Conservation (phyloP, 2,888 invertebrate species). For the Drosophila nr. perissopoda region DNA sequence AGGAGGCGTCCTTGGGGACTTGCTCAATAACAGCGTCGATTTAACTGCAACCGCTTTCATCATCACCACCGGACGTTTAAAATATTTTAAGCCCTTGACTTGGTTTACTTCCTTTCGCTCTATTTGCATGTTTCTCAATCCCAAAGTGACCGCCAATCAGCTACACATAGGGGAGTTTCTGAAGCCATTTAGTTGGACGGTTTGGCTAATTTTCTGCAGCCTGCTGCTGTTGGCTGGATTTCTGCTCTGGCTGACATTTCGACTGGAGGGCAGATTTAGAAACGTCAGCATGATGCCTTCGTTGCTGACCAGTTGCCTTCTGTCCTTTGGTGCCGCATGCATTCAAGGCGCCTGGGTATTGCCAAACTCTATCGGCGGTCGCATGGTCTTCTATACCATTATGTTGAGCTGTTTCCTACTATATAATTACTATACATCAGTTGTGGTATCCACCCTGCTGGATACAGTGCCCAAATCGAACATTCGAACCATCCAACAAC, state of each 20-base stretch:
- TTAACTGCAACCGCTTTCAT: slow-evolving; percentile 59
- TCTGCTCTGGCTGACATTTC: slow-evolving; percentile 83
- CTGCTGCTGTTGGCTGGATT: slow-evolving; percentile 82
- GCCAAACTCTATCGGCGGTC: slow-evolving; percentile 85
- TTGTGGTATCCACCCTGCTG: slow-evolving; percentile 87
- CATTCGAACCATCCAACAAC: slow-evolving; percentile 86
- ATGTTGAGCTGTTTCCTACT: slow-evolving; percentile 85
- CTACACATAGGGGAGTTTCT: slow-evolving; percentile 86
- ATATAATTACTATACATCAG: slow-evolving; percentile 88
- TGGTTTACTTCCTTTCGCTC: slow-evolving; percentile 77
- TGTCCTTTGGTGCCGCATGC: slow-evolving; percentile 85
- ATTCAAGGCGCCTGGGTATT: slow-evolving; percentile 85
- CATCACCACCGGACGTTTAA: slow-evolving; percentile 48
- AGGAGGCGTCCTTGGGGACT: slow-evolving; percentile 77
- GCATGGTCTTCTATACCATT: slow-evolving; percentile 78
- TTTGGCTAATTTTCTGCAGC: slow-evolving; percentile 86
- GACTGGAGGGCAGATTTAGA: slow-evolving; percentile 57
- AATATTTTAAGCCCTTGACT: slow-evolving; percentile 51
- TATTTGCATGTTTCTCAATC: slow-evolving; percentile 87
- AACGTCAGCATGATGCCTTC: slow-evolving; percentile 67
- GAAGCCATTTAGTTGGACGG: slow-evolving; percentile 86
- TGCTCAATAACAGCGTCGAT: slow-evolving; percentile 70
- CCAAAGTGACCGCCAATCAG: slow-evolving; percentile 85
- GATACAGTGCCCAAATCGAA: slow-evolving; percentile 86
- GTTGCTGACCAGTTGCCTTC: slow-evolving; percentile 78